Percentiles rank a stretch among this genome's conserved stretches.
Conservation (phyloP, 2,888 invertebrate genomes). For the Noctuana brunneofusca region DNA sequence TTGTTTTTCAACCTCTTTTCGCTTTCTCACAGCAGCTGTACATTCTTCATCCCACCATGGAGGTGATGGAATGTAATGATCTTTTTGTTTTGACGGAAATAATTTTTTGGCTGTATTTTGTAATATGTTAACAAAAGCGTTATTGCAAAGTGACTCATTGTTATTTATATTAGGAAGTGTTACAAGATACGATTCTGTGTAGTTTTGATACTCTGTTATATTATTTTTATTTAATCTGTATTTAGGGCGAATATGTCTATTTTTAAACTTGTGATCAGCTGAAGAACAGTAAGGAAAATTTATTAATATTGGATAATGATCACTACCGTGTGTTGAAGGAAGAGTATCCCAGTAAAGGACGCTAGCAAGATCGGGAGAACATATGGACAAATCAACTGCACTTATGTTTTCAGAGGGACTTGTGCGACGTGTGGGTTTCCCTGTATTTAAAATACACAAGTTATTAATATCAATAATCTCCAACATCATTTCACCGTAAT, state of each 20-base stretch:
- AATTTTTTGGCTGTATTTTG: background rate
- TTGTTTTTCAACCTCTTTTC: background rate
- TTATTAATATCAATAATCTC: background rate
- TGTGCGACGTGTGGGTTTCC: background rate
- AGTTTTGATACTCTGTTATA: background rate
- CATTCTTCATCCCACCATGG: background rate
- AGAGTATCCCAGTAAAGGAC: background rate
- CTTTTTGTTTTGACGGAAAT: background rate
- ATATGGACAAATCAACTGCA: background rate
- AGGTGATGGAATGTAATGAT: background rate
- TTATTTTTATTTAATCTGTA: background rate
- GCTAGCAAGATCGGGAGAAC: background rate
- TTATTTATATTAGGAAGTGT: background rate
- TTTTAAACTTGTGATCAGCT: background rate
- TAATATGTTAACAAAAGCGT: background rate
- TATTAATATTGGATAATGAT: background rate
- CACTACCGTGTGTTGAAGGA: background rate
- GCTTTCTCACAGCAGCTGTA: background rate
- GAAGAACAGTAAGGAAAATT: background rate
- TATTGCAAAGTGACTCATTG: background rate
- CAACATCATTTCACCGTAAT: background rate
- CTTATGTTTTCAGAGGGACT: background rate
- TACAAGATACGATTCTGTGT: background rate
- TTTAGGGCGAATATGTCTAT: background rate
- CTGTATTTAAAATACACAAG: background rate